Base-by-base conservation (phyloP, 2,888 invertebrate species). In the Opisthograptis luteolata region DNA sequence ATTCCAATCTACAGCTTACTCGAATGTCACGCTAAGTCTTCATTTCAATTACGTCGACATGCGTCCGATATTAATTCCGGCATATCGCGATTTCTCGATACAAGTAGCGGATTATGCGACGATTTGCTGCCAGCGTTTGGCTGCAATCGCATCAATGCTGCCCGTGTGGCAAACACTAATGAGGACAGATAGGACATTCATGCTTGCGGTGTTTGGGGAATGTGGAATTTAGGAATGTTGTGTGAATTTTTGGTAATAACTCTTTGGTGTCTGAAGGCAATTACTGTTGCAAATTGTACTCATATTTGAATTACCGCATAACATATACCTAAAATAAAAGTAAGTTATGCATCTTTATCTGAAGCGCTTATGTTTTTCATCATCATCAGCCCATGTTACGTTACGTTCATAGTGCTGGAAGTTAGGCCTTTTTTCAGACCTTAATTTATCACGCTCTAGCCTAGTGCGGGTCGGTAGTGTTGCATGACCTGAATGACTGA, bases 91-190 rank as follows among this genome's bases (percentile, higher is more conserved):
- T 85, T 77, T 76, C 67, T 70, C 75, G 76, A 80, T 80, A 81
- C 76, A 78, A 81, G 82, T 79, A 80, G 78, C 67, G 81, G 85
- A 88, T 89, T 88, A 87, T 73, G 61, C 73, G 78, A 66, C 86
- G 82, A 88, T 89, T 87, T 84, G 87, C 83, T 79, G 70, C 67
- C 73, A 67, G 66, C 67, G 58, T 66, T 68, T 66, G 53, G 65
- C 68, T 73, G 74, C 79, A 81, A 81, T 85, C 81, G 72, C 74
- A 71, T 83, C 79, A 81, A 81, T 69, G 69, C 67, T 78, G 70
- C 61, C 71, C 62, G 61, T 28, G 30, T 19, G 49, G 1, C 82
- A 84, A 63, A 84, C 81, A 86, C 12, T 60, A 65, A 58, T 20
- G 13, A 6, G 27, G 0, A 35, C 53, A 72, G 73, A 69, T 22